Base-by-base conservation (phyloP, 2,113 vertebrate genomes). In the Polypterus senegalus region DNA sequence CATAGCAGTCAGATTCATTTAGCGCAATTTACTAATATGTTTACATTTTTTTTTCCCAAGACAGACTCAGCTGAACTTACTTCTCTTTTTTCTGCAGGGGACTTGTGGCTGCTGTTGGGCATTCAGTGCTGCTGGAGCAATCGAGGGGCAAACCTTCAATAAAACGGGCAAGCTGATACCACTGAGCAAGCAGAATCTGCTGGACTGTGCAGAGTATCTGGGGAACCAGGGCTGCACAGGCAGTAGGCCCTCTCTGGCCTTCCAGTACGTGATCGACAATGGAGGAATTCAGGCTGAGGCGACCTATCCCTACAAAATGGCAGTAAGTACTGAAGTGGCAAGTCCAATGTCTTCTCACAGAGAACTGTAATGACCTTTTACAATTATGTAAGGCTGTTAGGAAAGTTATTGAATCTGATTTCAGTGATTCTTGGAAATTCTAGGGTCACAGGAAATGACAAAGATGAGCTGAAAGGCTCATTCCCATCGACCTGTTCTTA, bases 121-220 rank as follows among this genome's bases (percentile, higher is more conserved):
- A 3, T 68, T 64, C 58, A 68, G 62, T 56, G 59, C 66, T 44
- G 56, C 62, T 3, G 66, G 66, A 47, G 54, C 66, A 5, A 43
- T 68, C 7, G 66, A 68, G 27, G 66, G 62, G 52, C 66, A 68
- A 59, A 56, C 44, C 7, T 60, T 43, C 52, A 63, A 58, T 52
- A 68, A 68, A 59, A 65, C 59, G 45, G 54, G 59, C 11, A 57
- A 61, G 48, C 62, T 68, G 7, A 58, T 64, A 5, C 47, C 62
- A 4, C 10, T 68, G 62, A 68, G 66, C 44, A 59, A 64, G 53
- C 66, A 68, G 63, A 64, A 68, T 52, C 56, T 68, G 48, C 49
- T 68, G 3, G 66, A 68, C 48, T 68, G 66, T 48, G 64, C 66
- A 47, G 46, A 11, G 3, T 1, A 6, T 3, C 8, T 54, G 47